phyloP scores from a whole-genome alignment of 1,140 invertebrate genomes.

The Brachionus manjavacas region DNA sequence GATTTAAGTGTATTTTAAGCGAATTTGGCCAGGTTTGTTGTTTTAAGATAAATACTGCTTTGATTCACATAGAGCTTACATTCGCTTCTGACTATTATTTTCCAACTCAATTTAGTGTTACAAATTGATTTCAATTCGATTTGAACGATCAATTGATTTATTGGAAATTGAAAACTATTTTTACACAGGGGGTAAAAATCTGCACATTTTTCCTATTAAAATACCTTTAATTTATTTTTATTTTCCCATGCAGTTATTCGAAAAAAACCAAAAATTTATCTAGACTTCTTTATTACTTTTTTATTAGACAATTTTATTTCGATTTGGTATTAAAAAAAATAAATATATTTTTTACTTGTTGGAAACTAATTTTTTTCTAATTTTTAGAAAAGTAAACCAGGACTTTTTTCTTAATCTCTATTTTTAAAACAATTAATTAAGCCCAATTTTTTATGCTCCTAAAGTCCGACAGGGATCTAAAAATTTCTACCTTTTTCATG shows the following conservation, averaged over 20 bases:
- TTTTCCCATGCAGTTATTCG: neutral
- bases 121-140: neutral
- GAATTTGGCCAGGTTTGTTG: neutral
- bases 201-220: neutral
- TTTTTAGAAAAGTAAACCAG: too few species aligned
- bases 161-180: neutral
- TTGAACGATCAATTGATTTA: neutral
- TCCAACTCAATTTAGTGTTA: constrained; percentile 5
- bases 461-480: too few species aligned
- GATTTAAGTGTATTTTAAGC: neutral
- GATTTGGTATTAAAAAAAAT: neutral
- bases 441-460: too few species aligned
- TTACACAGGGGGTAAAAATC: neutral
- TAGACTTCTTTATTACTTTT: neutral
- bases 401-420: too few species aligned
- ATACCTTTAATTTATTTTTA: neutral
- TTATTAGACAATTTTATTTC: neutral
- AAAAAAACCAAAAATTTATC: neutral
- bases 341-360: neutral
- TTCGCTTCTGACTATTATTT: neutral
- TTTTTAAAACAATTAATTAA: too few species aligned
- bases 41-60: constrained; percentile 21
- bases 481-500: too few species aligned
- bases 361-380: neutral
- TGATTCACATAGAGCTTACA: neutral